These are phyloP conservation scores for Oscheius onirici DNA, from an alignment of 2,888 invertebrate genomes.

Conservation along the genomic window DNA sequence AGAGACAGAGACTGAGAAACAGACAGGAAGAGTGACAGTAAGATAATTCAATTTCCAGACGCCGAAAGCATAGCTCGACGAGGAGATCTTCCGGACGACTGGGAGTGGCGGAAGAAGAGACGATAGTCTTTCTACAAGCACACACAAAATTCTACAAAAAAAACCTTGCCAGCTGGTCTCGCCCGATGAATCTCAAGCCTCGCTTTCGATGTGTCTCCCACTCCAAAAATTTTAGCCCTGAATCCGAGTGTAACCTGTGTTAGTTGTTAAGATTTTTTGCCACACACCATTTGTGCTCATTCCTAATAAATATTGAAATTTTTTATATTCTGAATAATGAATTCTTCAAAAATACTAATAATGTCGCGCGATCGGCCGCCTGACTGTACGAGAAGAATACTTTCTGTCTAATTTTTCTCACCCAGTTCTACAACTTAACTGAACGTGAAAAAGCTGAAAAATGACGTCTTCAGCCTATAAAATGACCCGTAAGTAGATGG, in stretches of 20 bases:
- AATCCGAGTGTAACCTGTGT: conserved; percentile 28
- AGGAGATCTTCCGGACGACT: conserved; percentile 68
- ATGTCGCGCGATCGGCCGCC: no score
- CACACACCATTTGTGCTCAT: conserved; percentile 18
- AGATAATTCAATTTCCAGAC: conserved; percentile 46
- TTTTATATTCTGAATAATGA: no score
- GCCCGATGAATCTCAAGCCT: conserved; percentile 28
- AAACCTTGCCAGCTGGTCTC: conserved; percentile 29
- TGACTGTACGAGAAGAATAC: no score
- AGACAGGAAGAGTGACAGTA: no score
- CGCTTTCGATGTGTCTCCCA: conserved; percentile 6
- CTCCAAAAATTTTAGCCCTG: neutral
- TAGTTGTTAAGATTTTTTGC: conserved; percentile 1
- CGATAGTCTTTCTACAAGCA: conserved; percentile 7
- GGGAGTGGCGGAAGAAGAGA: conserved; percentile 49
- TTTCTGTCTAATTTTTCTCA: no score
- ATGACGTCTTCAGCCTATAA: no score
- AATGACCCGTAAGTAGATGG: no score
- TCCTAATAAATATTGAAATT: conserved; percentile 9
- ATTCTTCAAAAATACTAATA: no score
- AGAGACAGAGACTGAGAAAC: neutral
- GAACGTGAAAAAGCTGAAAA: no score
- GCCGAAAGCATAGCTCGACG: conserved; percentile 64
- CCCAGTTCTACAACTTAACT: no score
- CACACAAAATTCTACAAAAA: neutral